Conservation (phyloP, 2,888 invertebrate genomes). For the Agriopis marginaria region DNA sequence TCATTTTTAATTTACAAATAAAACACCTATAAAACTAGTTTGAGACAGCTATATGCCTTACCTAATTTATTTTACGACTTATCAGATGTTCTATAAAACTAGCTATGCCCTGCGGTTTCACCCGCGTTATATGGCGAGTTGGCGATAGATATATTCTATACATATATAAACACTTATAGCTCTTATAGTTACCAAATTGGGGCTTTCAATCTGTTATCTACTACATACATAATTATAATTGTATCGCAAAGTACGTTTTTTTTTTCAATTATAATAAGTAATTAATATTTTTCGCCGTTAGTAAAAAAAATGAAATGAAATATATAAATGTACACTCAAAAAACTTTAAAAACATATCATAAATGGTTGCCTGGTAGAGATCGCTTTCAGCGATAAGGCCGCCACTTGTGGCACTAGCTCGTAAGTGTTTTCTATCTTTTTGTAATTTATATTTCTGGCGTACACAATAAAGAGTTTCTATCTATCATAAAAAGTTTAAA, state of each 20-base stretch:
- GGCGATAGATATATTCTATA: too few relatives aligned
- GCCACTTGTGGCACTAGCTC: too few relatives aligned
- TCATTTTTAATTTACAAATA: neutral
- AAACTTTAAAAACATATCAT: slow-evolving; percentile 31
- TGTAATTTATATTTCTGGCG: too few relatives aligned
- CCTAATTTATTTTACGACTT: too few relatives aligned
- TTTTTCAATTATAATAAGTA: neutral
- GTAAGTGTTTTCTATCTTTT: too few relatives aligned
- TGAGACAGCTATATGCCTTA: too few relatives aligned
- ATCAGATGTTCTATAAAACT: too few relatives aligned
- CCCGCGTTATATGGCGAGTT: too few relatives aligned
- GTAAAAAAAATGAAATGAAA: neutral
- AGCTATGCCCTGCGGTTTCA: too few relatives aligned
- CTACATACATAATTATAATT: neutral
- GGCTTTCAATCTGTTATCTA: neutral
- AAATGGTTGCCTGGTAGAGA: neutral
- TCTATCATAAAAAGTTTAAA: neutral
- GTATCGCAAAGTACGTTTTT: neutral
- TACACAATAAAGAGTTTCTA: too few relatives aligned
- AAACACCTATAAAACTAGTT: neutral
- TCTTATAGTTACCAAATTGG: neutral
- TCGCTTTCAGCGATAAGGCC: too few relatives aligned
- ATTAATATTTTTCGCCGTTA: neutral
- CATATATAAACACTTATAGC: too few relatives aligned
- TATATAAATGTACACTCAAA: slow-evolving; percentile 27